Evolutionary conservation across 2,797 vertebrate species (phyloP), one percentile per base, ranked within the genome.

Genomic region (Hozukius guyotensis): DNA sequence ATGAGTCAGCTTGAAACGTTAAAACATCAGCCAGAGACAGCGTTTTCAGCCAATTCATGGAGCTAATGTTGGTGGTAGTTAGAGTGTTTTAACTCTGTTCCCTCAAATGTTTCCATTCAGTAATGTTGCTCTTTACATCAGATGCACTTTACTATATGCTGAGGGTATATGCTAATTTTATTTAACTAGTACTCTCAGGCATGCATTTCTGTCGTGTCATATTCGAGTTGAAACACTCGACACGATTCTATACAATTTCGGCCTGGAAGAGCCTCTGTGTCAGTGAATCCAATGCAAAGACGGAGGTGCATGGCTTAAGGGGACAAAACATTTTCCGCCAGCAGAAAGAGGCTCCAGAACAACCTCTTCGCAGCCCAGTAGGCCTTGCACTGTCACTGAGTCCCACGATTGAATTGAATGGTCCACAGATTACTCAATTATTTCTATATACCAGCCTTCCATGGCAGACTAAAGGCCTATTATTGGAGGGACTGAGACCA

Each of bases 371-470:
- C 88, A 90, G 89, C 90, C 90, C 90, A 92, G 92, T 89, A 91
- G 92, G 89, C 87, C 92, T 89, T 87, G 82, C 90, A 92, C 89
- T 94, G 92, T 94, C 94, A 91, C 87, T 78, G 91, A 93, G 90
- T 89, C 92, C 91, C 87, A 88, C 94, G 87, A 95, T 95, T 95
- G 93, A 96, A 96, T 95, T 96, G 95, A 96, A 96, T 96, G 96
- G 95, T 96, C 95, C 95, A 94, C 91, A 95, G 96, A 96, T 96
- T 96, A 96, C 95, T 96, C 95, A 96, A 96, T 96, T 96, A 96
- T 96, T 96, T 96, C 94, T 96, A 94, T 95, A 96, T 95, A 95
- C 93, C 95, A 95, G 94, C 93, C 94, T 93, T 95, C 94, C 94
- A 94, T 93, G 92, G 95, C 94, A 94, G 95, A 95, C 96, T 96